Conservation (phyloP, 2,797 vertebrate genomes). For the Acanthis flammea region DNA sequence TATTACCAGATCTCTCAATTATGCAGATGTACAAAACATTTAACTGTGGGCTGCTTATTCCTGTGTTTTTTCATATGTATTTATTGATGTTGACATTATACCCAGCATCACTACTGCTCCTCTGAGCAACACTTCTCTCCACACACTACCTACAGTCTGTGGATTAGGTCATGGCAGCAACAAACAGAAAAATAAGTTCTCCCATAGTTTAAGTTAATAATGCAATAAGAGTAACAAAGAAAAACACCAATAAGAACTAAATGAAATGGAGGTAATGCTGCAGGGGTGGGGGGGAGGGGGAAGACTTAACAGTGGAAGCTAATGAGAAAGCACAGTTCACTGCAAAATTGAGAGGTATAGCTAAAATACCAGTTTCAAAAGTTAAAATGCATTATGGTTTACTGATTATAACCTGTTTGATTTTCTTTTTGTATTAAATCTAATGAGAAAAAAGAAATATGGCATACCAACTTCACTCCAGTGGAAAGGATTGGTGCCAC, state of each 20-base stretch:
- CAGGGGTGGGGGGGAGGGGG: neutral
- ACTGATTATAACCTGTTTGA: neutral
- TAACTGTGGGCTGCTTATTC: neutral
- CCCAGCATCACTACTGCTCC: neutral
- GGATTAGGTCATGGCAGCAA: neutral
- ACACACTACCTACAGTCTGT: neutral
- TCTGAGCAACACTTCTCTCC: neutral
- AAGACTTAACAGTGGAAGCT: neutral
- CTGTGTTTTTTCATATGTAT: neutral
- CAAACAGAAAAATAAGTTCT: neutral
- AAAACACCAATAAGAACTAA: neutral
- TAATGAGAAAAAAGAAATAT: conserved; percentile 22
- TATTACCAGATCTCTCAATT: neutral
- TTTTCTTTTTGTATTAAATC: neutral
- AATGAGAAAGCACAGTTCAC: neutral
- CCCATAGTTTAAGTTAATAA: neutral
- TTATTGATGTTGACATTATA: neutral
- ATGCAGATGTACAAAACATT: neutral
- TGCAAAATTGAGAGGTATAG: conserved; percentile 7
- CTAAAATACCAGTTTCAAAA: neutral
- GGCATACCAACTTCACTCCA: conserved; percentile 92
- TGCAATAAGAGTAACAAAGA: neutral
- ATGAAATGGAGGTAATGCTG: neutral
- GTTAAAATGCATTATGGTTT: neutral
- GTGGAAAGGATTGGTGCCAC: conserved; percentile 89